Conservation (phyloP, 2,797 vertebrate genomes). For the Champsocephalus gunnari region DNA sequence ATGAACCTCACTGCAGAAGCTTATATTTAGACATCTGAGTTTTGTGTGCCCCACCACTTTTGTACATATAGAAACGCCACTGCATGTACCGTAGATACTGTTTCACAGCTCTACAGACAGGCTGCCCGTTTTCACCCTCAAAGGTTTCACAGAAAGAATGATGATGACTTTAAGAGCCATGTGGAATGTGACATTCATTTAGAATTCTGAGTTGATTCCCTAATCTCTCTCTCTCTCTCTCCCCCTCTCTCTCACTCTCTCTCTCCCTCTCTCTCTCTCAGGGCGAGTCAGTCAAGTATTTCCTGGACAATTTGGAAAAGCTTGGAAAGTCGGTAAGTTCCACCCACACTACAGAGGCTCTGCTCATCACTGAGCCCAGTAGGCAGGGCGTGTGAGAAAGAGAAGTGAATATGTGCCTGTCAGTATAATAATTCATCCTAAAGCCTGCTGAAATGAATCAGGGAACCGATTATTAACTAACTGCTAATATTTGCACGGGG, state of each 20-base stretch:
- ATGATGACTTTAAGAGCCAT: not conserved
- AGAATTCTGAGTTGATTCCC: too few relatives aligned
- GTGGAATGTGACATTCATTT: not conserved
- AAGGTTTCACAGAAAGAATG: not conserved
- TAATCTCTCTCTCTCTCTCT: slow-evolving; percentile 12
- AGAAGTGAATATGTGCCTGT: not conserved
- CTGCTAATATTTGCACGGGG: not conserved
- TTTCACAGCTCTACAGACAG: not conserved
- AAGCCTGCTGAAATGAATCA: not conserved
- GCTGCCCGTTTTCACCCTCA: too few relatives aligned
- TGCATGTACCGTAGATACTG: not conserved
- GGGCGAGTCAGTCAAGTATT: slow-evolving; percentile 99
- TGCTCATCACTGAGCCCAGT: not conserved
- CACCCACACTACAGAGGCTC: not conserved
- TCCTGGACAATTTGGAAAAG: slow-evolving; percentile 98
- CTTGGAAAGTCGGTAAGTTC: slow-evolving; percentile 93
- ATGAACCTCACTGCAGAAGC: too few relatives aligned
- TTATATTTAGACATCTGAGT: too few relatives aligned
- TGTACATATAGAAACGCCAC: too few relatives aligned
- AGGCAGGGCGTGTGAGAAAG: not conserved
- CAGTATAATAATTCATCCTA: not conserved
- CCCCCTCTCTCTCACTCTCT: slow-evolving; percentile 36
- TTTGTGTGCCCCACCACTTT: too few relatives aligned
- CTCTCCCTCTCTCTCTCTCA: slow-evolving; percentile 66
- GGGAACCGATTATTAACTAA: not conserved